Conservation (phyloP, 2,113 vertebrate species). For the Casuarius casuarius region DNA sequence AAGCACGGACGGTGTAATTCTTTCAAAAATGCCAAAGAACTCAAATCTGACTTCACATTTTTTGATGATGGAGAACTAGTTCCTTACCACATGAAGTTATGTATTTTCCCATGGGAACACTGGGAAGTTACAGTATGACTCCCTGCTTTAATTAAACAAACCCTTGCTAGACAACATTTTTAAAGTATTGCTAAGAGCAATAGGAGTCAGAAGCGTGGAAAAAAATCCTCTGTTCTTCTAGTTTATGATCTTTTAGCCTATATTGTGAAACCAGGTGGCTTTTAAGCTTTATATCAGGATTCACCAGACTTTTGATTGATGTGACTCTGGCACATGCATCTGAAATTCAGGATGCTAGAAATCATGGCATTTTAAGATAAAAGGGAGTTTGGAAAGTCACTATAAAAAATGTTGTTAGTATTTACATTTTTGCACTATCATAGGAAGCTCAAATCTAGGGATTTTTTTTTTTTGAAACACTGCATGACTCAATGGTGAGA, state of each 20-base stretch:
- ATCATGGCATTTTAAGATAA: not conserved
- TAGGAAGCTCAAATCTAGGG: not conserved
- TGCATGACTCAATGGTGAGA: not conserved
- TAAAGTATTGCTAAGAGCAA: not conserved
- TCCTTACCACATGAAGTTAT: not conserved
- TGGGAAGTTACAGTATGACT: conserved; percentile 7
- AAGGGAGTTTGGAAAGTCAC: not conserved
- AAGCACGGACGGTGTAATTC: not conserved
- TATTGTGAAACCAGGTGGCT: not conserved
- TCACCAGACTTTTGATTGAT: not conserved
- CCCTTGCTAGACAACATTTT: not conserved
- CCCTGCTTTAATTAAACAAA: conserved; percentile 55
- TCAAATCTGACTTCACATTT: not conserved
- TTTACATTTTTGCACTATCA: not conserved
- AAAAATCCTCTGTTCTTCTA: not conserved
- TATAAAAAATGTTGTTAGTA: not conserved
- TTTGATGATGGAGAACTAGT: not conserved
- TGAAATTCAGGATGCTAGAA: not conserved
- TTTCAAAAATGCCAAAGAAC: not conserved
- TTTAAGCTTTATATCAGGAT: not conserved
- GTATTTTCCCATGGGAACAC: conserved; percentile 24
- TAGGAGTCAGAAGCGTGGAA: not conserved
- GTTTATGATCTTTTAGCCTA: not conserved
- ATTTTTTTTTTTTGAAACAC: not conserved
- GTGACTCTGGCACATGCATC: not conserved